A percentile compares a stretch with the other conserved stretches of the same genome.
Evolutionary conservation across 2,888 invertebrate species (phyloP).

Genomic region (Deilephila porcellus): DNA sequence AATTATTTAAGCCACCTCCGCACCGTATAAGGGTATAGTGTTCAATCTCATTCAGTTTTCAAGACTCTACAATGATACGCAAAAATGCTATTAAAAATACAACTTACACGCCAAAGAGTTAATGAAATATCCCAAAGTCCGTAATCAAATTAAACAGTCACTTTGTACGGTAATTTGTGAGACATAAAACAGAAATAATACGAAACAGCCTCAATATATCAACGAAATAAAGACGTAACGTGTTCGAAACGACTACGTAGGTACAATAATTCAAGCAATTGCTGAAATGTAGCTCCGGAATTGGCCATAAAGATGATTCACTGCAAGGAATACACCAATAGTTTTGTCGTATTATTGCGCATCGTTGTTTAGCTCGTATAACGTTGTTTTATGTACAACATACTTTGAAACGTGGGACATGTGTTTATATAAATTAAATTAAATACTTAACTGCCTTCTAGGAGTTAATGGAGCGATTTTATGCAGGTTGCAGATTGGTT

Average conservation of each 20-base stretch:
- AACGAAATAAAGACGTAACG: constrained; percentile 15
- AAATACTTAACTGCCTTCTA: too few relatives aligned
- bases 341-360: constrained; percentile 64
- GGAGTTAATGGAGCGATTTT: too few relatives aligned
- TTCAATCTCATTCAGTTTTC: too few relatives aligned
- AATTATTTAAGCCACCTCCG: too few relatives aligned
- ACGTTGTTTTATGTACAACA: neutral
- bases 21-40: too few relatives aligned
- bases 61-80: too few relatives aligned
- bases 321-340: constrained; percentile 66
- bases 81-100: too few relatives aligned
- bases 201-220: constrained; percentile 17
- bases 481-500: too few relatives aligned
- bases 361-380: constrained; percentile 9
- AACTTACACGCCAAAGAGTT: too few relatives aligned
- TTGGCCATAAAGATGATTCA: constrained; percentile 81
- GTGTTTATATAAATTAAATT: neutral
- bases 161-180: neutral
- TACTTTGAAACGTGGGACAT: neutral
- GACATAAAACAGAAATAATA: neutral
- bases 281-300: constrained; percentile 75
- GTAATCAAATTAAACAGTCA: neutral
- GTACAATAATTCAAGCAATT: constrained; percentile 71
- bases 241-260: constrained; percentile 24
- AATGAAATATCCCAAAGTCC: neutral